Evolutionary conservation across 2,113 vertebrate genomes (phyloP).

Genomic region (Hystrix cristata): DNA sequence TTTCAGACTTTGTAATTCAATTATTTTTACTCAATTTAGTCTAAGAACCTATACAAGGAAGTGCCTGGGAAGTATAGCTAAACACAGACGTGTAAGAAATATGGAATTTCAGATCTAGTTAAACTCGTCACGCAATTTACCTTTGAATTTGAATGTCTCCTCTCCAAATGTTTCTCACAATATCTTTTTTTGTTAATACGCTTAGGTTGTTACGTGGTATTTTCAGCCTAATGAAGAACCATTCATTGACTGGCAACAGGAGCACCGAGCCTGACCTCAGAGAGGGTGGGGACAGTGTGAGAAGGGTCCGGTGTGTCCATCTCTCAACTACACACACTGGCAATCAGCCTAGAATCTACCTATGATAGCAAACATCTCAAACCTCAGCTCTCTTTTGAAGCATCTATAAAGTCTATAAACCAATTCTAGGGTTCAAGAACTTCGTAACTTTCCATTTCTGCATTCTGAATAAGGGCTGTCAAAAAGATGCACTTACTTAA

Average conservation of each 20-base stretch:
- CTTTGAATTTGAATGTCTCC: neutral
- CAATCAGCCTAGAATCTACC: neutral
- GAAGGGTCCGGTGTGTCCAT: neutral
- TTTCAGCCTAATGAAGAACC: neutral
- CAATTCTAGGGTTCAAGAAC: neutral
- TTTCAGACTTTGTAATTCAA: neutral
- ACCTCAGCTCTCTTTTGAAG: slow-evolving; percentile 39
- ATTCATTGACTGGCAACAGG: neutral
- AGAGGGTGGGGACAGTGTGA: neutral
- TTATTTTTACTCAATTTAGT: neutral
- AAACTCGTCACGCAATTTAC: neutral
- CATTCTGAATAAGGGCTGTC: neutral
- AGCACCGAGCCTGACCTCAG: neutral
- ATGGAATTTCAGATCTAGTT: neutral
- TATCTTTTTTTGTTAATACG: neutral
- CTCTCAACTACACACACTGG: slow-evolving; percentile 12
- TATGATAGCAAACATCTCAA: neutral
- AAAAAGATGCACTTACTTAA: neutral
- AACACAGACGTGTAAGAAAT: neutral
- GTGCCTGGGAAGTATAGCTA: neutral
- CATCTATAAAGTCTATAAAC: neutral
- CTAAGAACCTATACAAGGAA: neutral
- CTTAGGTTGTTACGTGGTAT: neutral
- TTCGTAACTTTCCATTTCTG: neutral
- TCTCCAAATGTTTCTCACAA: neutral